These are phyloP conservation scores for Psittacula cyanocephala DNA, from an alignment of 2,113 vertebrate species.

Conservation along the genomic window DNA sequence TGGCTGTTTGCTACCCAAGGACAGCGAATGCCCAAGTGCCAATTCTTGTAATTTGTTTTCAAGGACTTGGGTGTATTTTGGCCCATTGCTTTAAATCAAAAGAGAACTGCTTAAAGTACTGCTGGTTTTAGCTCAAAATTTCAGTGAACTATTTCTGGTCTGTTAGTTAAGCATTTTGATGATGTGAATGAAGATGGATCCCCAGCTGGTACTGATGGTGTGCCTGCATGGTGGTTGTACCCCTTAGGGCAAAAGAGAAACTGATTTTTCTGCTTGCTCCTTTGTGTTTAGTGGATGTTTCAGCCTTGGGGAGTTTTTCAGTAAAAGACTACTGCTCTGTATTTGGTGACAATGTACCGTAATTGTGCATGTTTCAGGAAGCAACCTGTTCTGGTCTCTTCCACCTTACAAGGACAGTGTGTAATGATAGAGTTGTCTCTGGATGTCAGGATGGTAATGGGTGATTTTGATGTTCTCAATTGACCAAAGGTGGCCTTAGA, in stretches of 20 bases:
- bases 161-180: neutral
- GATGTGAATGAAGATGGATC: neutral
- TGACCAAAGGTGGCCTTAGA: neutral
- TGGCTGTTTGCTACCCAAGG: neutral
- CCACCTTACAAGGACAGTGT: neutral
- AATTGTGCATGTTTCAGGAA: neutral
- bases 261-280: neutral
- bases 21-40: neutral
- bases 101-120: neutral
- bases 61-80: neutral
- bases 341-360: neutral
- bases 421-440: neutral
- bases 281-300: neutral
- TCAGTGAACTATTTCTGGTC: neutral
- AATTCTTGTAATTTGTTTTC: neutral
- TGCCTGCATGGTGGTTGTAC: fast-evolving
- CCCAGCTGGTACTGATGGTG: neutral
- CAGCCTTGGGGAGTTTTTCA: neutral
- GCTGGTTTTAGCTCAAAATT: neutral
- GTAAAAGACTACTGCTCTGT: neutral
- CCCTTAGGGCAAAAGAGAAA: neutral
- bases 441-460: neutral
- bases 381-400: neutral
- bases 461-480: neutral
- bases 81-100: neutral